Percentiles rank a stretch among this genome's conserved stretches.
Conservation (phyloP, 2,888 invertebrate species). For the Clivina fossor region DNA sequence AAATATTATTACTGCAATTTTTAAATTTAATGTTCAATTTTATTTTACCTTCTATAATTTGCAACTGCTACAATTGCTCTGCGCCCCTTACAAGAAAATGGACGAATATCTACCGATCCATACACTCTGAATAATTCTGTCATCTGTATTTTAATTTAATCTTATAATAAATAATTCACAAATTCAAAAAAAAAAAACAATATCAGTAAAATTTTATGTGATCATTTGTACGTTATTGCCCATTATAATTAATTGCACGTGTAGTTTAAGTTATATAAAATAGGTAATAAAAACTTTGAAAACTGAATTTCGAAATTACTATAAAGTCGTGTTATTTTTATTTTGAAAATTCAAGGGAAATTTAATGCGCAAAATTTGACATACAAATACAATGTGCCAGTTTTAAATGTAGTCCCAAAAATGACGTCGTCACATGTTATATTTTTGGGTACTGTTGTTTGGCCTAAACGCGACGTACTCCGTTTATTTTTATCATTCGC, state of each 20-base stretch:
- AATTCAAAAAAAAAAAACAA: slow-evolving; percentile 8
- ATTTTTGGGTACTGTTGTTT: slow-evolving; percentile 29
- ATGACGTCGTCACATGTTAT: slow-evolving; percentile 28
- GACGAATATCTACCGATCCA: slow-evolving; percentile 66
- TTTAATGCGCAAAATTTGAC: slow-evolving; percentile 30
- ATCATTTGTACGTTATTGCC: too few species aligned
- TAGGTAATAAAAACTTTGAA: too few species aligned
- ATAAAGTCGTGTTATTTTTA: too few species aligned
- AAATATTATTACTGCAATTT: slow-evolving; percentile 1
- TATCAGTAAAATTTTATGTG: too few species aligned
- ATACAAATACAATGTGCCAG: slow-evolving; percentile 30
- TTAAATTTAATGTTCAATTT: slow-evolving; percentile 13
- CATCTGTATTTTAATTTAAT: slow-evolving; percentile 55
- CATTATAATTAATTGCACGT: too few species aligned
- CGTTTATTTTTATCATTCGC: slow-evolving; percentile 24
- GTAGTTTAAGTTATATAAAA: too few species aligned
- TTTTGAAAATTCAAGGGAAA: slow-evolving; percentile 28
- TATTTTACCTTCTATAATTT: slow-evolving; percentile 60
- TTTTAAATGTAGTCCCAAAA: slow-evolving; percentile 27
- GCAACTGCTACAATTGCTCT: slow-evolving; percentile 64
- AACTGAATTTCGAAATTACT: too few species aligned
- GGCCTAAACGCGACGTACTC: slow-evolving; percentile 30
- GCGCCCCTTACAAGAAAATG: slow-evolving; percentile 52
- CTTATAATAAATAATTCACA: slow-evolving; percentile 1
- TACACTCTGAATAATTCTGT: slow-evolving; percentile 59